Evolutionary conservation across 2,888 invertebrate genomes (phyloP), one percentile per base, ranked within the genome.

Genomic region (Ophonus ardosiacus): DNA sequence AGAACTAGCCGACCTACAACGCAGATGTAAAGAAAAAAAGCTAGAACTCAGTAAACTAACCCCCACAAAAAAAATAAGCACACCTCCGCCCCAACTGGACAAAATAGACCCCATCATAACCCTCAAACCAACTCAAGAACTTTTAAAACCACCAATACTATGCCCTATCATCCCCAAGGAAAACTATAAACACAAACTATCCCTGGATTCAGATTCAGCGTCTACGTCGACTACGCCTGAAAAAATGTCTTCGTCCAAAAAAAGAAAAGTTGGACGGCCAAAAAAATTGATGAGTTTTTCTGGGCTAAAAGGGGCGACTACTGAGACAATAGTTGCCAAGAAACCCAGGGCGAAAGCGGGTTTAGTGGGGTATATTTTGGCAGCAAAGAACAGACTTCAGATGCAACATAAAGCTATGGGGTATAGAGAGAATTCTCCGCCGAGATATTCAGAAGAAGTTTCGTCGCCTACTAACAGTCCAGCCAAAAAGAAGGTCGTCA

Each of bases 321-420:
- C 96, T 0, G 96, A 97, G 91, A 96, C 96, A 0, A 96, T 96
- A 80, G 96, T 96, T 0, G 95, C 96, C 2, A 97, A 97, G 89
- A 96, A 96, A 89, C 95, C 96, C 0, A 95, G 95, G 89, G 74
- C 84, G 0, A 94, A 94, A 86, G 93, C 93, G 88, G 93, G 93
- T 86, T 91, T 95, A 2, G 95, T 95, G 1, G 94, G 95, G 0
- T 95, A 94, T 88, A 90, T 95, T 79, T 89, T 95, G 85, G 93
- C 92, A 1, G 94, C 95, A 0, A 95, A 95, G 88, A 94, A 94
- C 74, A 93, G 94, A 87, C 90, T 94, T 21, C 94, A 92, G 86
- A 88, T 92, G 86, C 92, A 92, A 86, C 90, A 88, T 31, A 90
- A 89, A 82, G 87, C 92, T 87, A 92, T 93, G 78, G 88, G 93